Conservation (phyloP, 2,113 vertebrate genomes). For the Sebastes schlegelii region DNA sequence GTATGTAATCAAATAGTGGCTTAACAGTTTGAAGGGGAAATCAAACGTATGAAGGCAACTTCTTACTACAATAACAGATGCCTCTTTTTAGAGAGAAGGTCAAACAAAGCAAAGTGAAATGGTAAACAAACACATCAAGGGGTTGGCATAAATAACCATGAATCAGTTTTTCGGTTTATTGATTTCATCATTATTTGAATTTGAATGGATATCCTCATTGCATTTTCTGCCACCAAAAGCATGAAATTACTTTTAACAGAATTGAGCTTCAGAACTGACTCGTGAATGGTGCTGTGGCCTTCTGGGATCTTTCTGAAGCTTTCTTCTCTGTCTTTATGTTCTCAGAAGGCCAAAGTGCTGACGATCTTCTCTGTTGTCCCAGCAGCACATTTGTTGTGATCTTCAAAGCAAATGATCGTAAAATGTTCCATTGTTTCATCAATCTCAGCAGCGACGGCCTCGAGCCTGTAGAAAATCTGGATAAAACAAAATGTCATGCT, state of each 20-base stretch:
- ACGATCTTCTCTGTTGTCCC: slow-evolving; percentile 7
- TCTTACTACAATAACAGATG: slow-evolving; percentile 10
- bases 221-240: slow-evolving; percentile 1
- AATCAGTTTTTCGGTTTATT: slow-evolving; percentile 1
- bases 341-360: background rate
- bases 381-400: slow-evolving; percentile 18
- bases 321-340: slow-evolving; percentile 5
- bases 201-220: background rate
- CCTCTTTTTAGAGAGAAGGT: background rate
- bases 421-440: slow-evolving; percentile 1
- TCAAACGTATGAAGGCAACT: background rate
- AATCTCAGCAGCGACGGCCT: background rate
- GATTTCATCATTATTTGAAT: background rate
- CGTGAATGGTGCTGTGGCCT: background rate
- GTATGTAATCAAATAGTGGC: background rate
- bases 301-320: slow-evolving; percentile 2
- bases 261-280: slow-evolving; percentile 13
- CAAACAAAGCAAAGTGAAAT: background rate
- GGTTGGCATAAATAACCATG: background rate
- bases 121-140: background rate
- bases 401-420: background rate
- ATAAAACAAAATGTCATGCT: slow-evolving; percentile 12
- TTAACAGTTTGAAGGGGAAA: background rate
- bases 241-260: background rate
- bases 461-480: background rate